These are phyloP conservation scores for Catostomus latipinnis DNA, from an alignment of 2,797 vertebrate genomes.

Conservation along the genomic window DNA sequence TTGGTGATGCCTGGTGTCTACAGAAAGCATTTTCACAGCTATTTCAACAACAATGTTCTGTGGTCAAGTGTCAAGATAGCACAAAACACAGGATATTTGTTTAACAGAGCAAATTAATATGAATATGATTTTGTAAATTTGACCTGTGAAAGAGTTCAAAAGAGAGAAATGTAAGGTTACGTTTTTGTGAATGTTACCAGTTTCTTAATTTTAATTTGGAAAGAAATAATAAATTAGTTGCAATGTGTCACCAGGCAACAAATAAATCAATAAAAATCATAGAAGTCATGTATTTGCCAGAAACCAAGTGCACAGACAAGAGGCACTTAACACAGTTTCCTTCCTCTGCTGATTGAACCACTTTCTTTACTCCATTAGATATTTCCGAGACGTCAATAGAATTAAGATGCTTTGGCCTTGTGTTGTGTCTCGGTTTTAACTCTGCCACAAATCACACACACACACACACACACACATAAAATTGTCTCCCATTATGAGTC, in stretches of 20 bases:
- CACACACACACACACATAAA: background rate
- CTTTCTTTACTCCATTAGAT: conserved; percentile 24
- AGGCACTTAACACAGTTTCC: conserved; percentile 4
- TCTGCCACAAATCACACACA: background rate
- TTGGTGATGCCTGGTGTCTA: background rate
- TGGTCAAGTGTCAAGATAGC: background rate
- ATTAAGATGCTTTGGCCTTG: conserved; percentile 34
- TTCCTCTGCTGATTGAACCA: conserved; percentile 10
- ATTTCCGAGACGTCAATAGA: conserved; percentile 33
- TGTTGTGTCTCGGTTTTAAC: background rate
- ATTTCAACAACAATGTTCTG: background rate
- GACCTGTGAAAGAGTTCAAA: background rate
- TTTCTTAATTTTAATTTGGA: too few species aligned
- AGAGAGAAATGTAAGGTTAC: background rate
- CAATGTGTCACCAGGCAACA: background rate
- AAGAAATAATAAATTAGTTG: too few species aligned
- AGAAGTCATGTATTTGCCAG: conserved; percentile 3
- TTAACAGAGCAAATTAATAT: background rate
- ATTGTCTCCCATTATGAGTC: conserved; percentile 50
- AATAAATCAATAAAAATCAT: background rate
- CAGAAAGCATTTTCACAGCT: background rate
- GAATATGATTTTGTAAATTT: background rate
- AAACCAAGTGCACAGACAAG: background rate
- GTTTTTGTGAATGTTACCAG: background rate
- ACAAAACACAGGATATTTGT: background rate